These are phyloP conservation scores for Pseudomyrmex cubaensis DNA, from an alignment of 1,140 invertebrate genomes.

Conservation along the genomic window DNA sequence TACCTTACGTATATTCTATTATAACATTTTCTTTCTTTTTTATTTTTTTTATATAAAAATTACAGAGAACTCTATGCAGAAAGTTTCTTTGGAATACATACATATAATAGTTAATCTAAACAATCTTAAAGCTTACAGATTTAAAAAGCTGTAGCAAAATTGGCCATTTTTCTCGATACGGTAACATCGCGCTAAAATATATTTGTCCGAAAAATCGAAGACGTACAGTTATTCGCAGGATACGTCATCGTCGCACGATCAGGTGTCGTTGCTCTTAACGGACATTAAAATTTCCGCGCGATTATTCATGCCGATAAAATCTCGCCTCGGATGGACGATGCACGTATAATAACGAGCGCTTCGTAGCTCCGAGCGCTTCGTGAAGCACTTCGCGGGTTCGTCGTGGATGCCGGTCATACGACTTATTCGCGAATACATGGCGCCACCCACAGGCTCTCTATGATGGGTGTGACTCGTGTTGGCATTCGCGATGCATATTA, in stretches of 20 bases:
- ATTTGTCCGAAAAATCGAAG: neutral
- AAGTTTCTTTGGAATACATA: too few species aligned
- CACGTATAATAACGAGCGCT: conserved; percentile 41
- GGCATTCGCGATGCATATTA: conserved; percentile 76
- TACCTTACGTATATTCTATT: too few species aligned
- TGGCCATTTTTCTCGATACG: conserved; percentile 13
- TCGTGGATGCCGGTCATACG: conserved; percentile 58
- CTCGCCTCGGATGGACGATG: conserved; percentile 37
- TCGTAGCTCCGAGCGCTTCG: conserved; percentile 45
- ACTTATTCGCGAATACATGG: conserved; percentile 70
- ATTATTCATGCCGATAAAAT: conserved; percentile 58
- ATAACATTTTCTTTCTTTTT: too few species aligned
- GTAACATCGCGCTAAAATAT: neutral
- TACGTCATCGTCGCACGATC: conserved; percentile 29
- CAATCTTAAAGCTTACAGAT: neutral
- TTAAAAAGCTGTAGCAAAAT: neutral
- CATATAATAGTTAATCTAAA: too few species aligned
- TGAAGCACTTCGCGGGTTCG: conserved; percentile 17
- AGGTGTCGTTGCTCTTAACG: conserved; percentile 58
- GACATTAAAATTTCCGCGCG: conserved; percentile 49
- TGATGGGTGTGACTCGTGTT: conserved; percentile 76
- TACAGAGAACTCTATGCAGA: neutral
- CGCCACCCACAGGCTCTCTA: conserved; percentile 72
- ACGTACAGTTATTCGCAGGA: conserved; percentile 27
- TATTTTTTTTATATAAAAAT: neutral